phyloP scores from a whole-genome alignment of 2,888 invertebrate genomes.

The Drosophila nigricruria region DNA sequence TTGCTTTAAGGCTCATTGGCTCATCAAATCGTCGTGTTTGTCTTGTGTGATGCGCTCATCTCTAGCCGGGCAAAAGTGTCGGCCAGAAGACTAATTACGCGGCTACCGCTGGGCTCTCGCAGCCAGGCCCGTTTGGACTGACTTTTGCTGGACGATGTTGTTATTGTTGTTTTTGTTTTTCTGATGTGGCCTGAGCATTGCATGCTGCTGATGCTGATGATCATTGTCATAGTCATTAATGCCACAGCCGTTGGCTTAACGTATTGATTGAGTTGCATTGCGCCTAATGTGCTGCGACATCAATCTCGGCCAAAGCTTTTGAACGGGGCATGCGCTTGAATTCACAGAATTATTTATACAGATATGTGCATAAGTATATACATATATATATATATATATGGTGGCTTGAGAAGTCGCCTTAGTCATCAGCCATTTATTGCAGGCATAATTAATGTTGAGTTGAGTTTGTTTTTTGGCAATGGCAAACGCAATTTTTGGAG shows the following conservation, averaged over 20 bases:
- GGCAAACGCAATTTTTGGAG: slow-evolving; percentile 47
- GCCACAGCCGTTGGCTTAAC: slow-evolving; percentile 51
- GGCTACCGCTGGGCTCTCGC: slow-evolving; percentile 48
- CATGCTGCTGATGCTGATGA: slow-evolving; percentile 46
- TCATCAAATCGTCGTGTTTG: too few relatives aligned
- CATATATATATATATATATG: background rate
- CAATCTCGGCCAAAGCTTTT: slow-evolving; percentile 65
- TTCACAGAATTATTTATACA: slow-evolving; percentile 62
- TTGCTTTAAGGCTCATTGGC: too few relatives aligned
- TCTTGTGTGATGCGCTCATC: slow-evolving; percentile 45
- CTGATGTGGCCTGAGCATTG: slow-evolving; percentile 6
- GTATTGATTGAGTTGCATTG: slow-evolving; percentile 82
- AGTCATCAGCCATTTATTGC: slow-evolving; percentile 35
- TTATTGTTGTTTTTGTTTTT: slow-evolving; percentile 7
- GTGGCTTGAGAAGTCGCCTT: too few relatives aligned
- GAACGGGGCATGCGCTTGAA: slow-evolving; percentile 40
- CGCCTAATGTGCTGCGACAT: slow-evolving; percentile 83
- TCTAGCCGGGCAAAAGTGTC: slow-evolving; percentile 68
- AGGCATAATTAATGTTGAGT: slow-evolving; percentile 61
- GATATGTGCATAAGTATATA: too few relatives aligned
- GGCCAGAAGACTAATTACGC: slow-evolving; percentile 81
- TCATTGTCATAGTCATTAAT: slow-evolving; percentile 71
- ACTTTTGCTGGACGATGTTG: slow-evolving; percentile 23
- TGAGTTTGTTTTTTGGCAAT: slow-evolving; percentile 28
- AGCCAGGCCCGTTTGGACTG: slow-evolving; percentile 24